A percentile compares a stretch with the other conserved stretches of the same genome.
Conservation (phyloP, 2,113 vertebrate species). For the Geococcyx californianus region DNA sequence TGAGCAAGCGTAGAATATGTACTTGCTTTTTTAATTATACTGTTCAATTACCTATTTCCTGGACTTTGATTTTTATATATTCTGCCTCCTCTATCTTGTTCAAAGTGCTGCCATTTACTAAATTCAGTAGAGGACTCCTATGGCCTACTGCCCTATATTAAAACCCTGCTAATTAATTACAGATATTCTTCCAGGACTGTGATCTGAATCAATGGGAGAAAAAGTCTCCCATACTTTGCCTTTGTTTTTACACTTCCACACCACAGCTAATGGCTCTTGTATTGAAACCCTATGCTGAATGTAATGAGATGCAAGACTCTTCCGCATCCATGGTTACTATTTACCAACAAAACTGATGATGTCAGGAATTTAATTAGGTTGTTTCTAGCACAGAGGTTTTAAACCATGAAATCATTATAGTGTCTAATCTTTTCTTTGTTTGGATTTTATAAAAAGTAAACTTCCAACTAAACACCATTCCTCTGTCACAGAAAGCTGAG, state of each 20-base stretch:
- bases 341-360: conserved; percentile 75
- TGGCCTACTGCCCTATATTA: conserved; percentile 39
- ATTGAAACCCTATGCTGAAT: conserved; percentile 45
- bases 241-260: conserved; percentile 58
- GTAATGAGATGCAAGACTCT: conserved; percentile 69
- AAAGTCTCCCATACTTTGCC: background rate
- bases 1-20: background rate
- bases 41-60: background rate
- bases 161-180: conserved; percentile 47
- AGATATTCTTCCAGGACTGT: conserved; percentile 33
- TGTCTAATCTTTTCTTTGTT: conserved; percentile 70
- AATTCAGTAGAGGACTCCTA: conserved; percentile 5
- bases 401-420: conserved; percentile 70
- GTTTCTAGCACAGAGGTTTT: conserved; percentile 65
- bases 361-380: conserved; percentile 76
- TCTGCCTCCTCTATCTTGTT: background rate
- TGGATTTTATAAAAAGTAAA: conserved; percentile 38
- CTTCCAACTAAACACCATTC: conserved; percentile 29
- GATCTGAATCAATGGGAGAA: conserved; percentile 11
- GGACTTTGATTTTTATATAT: background rate
- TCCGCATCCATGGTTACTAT: conserved; percentile 70
- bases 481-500: conserved; percentile 38
- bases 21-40: background rate
- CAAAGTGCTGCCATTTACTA: background rate
- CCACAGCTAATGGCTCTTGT: conserved; percentile 44